phyloP scores from a whole-genome alignment of 1,140 invertebrate genomes.

The Nylanderia fulva region DNA sequence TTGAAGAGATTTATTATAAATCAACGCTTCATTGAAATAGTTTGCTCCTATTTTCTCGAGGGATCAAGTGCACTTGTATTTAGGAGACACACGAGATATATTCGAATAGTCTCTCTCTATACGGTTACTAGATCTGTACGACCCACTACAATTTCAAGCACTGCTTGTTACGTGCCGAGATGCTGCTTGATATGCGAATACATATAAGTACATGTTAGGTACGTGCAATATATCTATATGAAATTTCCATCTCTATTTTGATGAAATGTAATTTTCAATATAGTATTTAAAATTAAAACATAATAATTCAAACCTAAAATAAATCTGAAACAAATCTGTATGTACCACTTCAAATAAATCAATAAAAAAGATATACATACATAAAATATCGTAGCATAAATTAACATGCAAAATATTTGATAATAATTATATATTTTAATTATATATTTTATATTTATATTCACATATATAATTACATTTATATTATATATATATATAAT shows the following conservation, averaged over 20 bases:
- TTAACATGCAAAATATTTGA: too few species aligned
- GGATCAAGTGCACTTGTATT: background rate
- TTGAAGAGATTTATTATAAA: background rate
- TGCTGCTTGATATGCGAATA: constrained; percentile 26
- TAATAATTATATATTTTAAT: background rate
- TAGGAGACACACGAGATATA: constrained; percentile 3
- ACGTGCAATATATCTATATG: background rate
- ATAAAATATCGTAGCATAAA: too few species aligned
- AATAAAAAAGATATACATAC: too few species aligned
- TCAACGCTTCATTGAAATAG: background rate
- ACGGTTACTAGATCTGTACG: constrained; percentile 27
- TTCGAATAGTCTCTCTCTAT: background rate
- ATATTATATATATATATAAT: too few species aligned
- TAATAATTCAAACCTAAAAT: background rate
- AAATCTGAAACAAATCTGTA: background rate
- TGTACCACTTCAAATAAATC: background rate
- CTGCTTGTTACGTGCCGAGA: constrained; percentile 30
- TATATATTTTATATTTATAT: too few species aligned
- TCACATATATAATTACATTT: too few species aligned
- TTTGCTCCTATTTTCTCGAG: background rate
- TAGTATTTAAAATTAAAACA: background rate
- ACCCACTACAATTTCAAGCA: constrained; percentile 39
- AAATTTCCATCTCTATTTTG: constrained; percentile 1
- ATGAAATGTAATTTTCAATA: constrained; percentile 8
- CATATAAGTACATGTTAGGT: background rate